phyloP scores from a whole-genome alignment of 2,113 vertebrate species.

The Promerops cafer region DNA sequence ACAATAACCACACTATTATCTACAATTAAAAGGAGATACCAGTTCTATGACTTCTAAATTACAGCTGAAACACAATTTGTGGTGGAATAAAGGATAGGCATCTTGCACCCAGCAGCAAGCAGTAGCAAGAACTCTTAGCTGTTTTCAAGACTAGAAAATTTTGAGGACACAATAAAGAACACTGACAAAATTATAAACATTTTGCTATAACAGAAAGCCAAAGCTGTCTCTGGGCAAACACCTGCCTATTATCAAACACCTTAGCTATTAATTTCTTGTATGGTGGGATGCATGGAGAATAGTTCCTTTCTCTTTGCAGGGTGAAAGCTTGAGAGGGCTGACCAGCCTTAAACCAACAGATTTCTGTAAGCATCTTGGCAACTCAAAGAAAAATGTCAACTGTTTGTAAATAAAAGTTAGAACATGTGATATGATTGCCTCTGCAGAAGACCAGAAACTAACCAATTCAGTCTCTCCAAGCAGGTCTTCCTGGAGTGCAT shows the following conservation, averaged over 20 bases:
- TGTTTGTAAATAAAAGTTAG: not conserved
- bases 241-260: not conserved
- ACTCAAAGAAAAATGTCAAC: not conserved
- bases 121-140: not conserved
- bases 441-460: not conserved
- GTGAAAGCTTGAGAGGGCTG: not conserved
- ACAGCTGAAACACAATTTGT: not conserved
- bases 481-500: not conserved
- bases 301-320: not conserved
- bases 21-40: not conserved
- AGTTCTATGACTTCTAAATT: not conserved
- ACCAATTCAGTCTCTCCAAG: not conserved
- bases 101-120: not conserved
- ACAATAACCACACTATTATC: not conserved
- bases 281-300: not conserved
- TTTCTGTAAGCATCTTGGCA: not conserved
- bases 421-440: not conserved
- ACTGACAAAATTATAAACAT: not conserved
- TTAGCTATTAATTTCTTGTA: not conserved
- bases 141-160: not conserved
- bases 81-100: not conserved
- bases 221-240: not conserved
- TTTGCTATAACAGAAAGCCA: not conserved
- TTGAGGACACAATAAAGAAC: not conserved
- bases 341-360: not conserved